phyloP scores from a whole-genome alignment of 2,888 invertebrate genomes.

The Sylvicola cinctus region DNA sequence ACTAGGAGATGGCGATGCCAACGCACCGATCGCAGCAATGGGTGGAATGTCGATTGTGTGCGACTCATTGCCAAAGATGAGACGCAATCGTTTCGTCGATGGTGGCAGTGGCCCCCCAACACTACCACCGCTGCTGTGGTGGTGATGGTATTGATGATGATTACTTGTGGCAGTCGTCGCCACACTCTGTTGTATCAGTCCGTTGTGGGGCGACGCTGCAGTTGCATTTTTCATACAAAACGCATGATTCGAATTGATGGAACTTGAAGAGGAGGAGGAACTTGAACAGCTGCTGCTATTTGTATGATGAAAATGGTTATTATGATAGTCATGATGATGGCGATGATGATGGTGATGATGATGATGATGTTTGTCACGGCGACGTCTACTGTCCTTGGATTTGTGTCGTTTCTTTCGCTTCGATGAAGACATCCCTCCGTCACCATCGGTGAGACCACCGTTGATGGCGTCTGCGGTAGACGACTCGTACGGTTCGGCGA shows the following conservation, averaged over 20 bases:
- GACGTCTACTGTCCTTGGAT: conserved; percentile 24
- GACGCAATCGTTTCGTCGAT: conserved; percentile 63
- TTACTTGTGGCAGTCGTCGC: conserved; percentile 6
- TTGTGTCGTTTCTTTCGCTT: conserved; percentile 38
- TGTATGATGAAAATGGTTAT: conserved; percentile 3
- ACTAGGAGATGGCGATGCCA: no score
- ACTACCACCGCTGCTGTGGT: no score
- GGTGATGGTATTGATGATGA: conserved; percentile 10
- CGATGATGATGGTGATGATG: conserved; percentile 5
- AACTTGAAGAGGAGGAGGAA: no score
- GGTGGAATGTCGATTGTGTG: conserved; percentile 75
- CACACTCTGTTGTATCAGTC: conserved; percentile 5
- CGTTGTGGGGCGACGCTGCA: conserved; percentile 4
- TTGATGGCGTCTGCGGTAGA: conserved; percentile 10
- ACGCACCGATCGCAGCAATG: conserved; percentile 34
- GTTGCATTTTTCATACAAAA: no score
- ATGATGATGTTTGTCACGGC: conserved; percentile 2
- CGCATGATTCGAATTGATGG: no score
- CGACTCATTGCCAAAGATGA: conserved; percentile 77
- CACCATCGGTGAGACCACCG: no score
- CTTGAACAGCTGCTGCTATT: no score
- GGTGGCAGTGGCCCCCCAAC: conserved; percentile 37
- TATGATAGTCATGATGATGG: conserved; percentile 7
- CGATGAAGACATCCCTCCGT: no score
- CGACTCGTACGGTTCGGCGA: conserved; percentile 6